Percentiles rank a stretch among this genome's conserved stretches.
These are phyloP conservation scores for Entosphenus tridentatus DNA, from an alignment of 2,113 vertebrate species.

Conservation along the genomic window DNA sequence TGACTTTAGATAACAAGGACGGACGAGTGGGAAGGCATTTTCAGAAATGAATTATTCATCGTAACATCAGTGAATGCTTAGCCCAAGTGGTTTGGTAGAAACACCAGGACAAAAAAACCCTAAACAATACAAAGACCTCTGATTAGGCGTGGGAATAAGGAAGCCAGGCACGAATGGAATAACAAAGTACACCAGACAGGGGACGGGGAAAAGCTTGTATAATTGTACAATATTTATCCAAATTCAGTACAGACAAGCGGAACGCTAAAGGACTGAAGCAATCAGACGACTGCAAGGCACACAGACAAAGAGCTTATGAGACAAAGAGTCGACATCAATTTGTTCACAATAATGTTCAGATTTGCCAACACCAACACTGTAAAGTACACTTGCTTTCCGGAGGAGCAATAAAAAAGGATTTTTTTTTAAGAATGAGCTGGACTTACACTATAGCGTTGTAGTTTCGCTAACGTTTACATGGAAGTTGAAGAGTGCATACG, in stretches of 20 bases:
- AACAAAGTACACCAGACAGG: too few species aligned
- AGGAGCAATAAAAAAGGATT: neutral
- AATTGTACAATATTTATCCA: neutral
- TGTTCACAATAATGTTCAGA: neutral
- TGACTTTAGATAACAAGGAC: too few species aligned
- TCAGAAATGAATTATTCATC: too few species aligned
- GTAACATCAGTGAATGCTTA: too few species aligned
- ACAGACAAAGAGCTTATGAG: neutral
- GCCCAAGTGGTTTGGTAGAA: too few species aligned
- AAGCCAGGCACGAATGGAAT: too few species aligned
- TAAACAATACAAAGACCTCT: too few species aligned
- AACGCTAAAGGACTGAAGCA: conserved; percentile 2
- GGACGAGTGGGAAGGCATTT: too few species aligned
- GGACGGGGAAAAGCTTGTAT: neutral
- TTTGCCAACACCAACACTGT: conserved; percentile 1
- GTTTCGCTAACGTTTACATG: neutral
- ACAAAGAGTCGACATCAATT: neutral
- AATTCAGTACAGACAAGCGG: conserved; percentile 3
- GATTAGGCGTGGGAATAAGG: too few species aligned
- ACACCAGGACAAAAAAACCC: too few species aligned
- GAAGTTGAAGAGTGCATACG: too few species aligned
- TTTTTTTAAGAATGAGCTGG: neutral
- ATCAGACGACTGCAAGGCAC: neutral
- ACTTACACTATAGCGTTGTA: neutral
- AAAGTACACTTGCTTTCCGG: neutral